Percentiles rank a stretch among this genome's conserved stretches.
phyloP scores from a whole-genome alignment of 2,797 vertebrate species.

The Poecile montanus region DNA sequence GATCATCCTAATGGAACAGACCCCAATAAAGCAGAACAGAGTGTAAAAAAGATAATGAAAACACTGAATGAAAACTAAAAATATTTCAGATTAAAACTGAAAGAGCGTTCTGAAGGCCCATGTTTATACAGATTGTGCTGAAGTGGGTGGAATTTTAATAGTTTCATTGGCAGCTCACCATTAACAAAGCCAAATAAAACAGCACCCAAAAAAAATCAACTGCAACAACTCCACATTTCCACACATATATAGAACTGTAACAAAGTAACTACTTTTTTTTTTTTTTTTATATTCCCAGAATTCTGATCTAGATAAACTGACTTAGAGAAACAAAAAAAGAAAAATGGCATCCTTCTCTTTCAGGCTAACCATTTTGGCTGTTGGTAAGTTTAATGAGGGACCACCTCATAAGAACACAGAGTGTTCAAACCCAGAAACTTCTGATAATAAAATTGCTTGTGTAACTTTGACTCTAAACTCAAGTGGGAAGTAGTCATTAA shows the following conservation, averaged over 20 bases:
- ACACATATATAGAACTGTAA: neutral
- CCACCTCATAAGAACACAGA: neutral
- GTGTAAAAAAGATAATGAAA: neutral
- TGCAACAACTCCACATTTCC: neutral
- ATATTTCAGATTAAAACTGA: neutral
- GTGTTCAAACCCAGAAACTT: neutral
- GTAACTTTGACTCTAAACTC: neutral
- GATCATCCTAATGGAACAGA: neutral
- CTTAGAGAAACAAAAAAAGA: neutral
- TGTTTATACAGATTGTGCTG: constrained; percentile 33
- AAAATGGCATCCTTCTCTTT: neutral
- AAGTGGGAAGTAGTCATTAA: neutral
- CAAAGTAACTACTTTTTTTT: neutral
- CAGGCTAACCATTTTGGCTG: neutral
- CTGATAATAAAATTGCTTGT: neutral
- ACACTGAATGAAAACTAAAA: neutral
- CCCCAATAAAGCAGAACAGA: neutral
- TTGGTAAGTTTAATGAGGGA: neutral
- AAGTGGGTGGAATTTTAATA: constrained; percentile 29
- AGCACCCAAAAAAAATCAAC: neutral
- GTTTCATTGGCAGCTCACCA: constrained; percentile 39
- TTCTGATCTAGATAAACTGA: neutral
- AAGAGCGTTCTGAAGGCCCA: neutral
- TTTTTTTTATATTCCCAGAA: neutral
- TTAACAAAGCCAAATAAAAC: constrained; percentile 40